Base-by-base conservation (phyloP, 2,113 vertebrate genomes). In the Falco punctatus region DNA sequence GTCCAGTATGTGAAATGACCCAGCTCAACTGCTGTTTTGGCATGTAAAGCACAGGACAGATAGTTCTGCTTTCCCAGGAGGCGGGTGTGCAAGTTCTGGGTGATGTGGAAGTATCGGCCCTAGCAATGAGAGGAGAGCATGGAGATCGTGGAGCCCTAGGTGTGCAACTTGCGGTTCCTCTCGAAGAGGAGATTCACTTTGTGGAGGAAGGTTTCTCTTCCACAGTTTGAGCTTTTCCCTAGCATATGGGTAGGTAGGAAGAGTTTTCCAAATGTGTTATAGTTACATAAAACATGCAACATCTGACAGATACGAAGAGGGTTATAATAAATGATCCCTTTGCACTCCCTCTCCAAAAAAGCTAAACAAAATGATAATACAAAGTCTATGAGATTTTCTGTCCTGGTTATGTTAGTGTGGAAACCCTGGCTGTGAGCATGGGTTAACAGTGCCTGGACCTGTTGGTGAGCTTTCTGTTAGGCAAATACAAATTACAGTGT, bases 231-330 rank as follows among this genome's bases (percentile, higher is more conserved):
- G 96, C 40, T 94, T 88, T 81, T 94, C 52, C 40, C 19, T 92
- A 72, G 42, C 91, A 97, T 97, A 95, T 96, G 93, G 86, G 84
- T 94, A 96, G 91, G 95, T 97, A 97, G 96, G 95, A 97, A 92
- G 91, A 95, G 67, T 94, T 90, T 95, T 81, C 94, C 94, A 93
- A 95, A 94, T 91, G 94, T 92, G 94, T 95, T 94, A 96, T 26
- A 81, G 95, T 97, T 95, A 97, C 86, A 94, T 96, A 94, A 97
- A 95, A 95, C 74, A 80, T 44, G 62, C 73, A 96, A 97, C 96
- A 95, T 95, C 87, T 97, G 95, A 96, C 48, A 86, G 91, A 94
- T 96, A 65, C 0, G 2, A 48, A 67, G 51, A 88, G 78, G 67
- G n/a, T 65, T 96, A 82, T 80, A 85, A 96, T 70, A 96, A 94